phyloP scores from a whole-genome alignment of 2,888 invertebrate species.

The Ypsolopha scabrella region DNA sequence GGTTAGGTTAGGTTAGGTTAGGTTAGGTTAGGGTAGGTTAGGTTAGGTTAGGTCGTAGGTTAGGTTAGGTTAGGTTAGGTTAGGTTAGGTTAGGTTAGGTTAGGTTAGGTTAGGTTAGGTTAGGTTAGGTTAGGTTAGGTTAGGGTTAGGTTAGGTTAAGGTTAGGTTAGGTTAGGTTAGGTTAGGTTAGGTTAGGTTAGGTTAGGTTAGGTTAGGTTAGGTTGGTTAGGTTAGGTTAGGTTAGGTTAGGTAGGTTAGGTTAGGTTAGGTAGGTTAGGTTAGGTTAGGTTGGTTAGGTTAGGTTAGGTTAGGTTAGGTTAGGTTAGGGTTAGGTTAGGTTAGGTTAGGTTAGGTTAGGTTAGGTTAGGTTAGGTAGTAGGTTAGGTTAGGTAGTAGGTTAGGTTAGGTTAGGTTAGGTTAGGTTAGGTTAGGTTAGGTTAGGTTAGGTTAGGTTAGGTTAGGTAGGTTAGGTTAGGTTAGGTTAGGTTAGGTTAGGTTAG shows the following conservation, averaged over 20 bases:
- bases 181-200: not conserved
- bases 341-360: not conserved
- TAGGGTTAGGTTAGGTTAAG: not conserved
- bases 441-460: conserved; percentile 10
- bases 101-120: conserved; percentile 10
- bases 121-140: conserved; percentile 4
- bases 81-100: conserved; percentile 9
- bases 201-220: not conserved
- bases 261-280: conserved; percentile 12
- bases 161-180: conserved; percentile 1
- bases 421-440: conserved; percentile 6
- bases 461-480: conserved; percentile 10
- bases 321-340: conserved; percentile 1
- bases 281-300: conserved; percentile 12
- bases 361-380: conserved; percentile 3
- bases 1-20: conserved; percentile 1
- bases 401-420: conserved; percentile 10
- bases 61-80: conserved; percentile 10
- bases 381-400: conserved; percentile 6
- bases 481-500: conserved; percentile 8
- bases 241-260: conserved; percentile 6
- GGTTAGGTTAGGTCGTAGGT: conserved; percentile 2
- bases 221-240: conserved; percentile 2
- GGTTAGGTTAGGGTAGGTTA: not conserved
- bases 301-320: conserved; percentile 1